Evolutionary conservation across 2,113 vertebrate genomes (phyloP), one percentile per base, ranked within the genome.

Genomic region (Dasyurus viverrinus): DNA sequence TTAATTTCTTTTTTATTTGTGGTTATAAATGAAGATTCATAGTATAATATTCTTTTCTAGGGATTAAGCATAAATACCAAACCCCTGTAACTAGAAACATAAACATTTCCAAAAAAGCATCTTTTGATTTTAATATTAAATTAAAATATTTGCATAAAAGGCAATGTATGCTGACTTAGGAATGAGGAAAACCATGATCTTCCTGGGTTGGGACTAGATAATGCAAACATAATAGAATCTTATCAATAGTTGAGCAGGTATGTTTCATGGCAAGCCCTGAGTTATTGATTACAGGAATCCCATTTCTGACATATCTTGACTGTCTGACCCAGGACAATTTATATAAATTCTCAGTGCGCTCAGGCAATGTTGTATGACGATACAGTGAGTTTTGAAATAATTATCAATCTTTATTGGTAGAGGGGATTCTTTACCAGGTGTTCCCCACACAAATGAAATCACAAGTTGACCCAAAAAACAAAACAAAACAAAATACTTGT

Each of bases 21-120:
- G 98, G 98, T 97, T 98, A 98, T 98, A 98, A 98, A 98, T 98
- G 98, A 98, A 98, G 98, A 97, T 98, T 98, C 98, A 98, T 97
- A 98, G 97, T 98, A 98, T 8, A 30, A 30, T 12, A 30, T 11
- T 60, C 57, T 60, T 0, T 14, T 11, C 27, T 60, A 30, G 27
- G 1, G 57, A 60, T 14, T 60, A 60, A 60, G 57, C 57, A 12
- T 30, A 30, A 0, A 27, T 11, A 60, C 1, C 30, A 30, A 30
- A 10, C 26, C 55, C 25, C 8, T 57, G 25, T 27, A 26, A 60
- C 27, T 60, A 60, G 27, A 60, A 60, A 60, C 55, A 57, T 27
- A 60, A 26, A 57, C 26, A 27, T 57, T 57, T 57, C 55, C 8
- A 57, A 57, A 57, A 26, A 57, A 48, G 25, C 25, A 27, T 55